Evolutionary conservation across 2,113 vertebrate genomes (phyloP), one percentile per base, ranked within the genome.

Genomic region (Otolemur garnettii): DNA sequence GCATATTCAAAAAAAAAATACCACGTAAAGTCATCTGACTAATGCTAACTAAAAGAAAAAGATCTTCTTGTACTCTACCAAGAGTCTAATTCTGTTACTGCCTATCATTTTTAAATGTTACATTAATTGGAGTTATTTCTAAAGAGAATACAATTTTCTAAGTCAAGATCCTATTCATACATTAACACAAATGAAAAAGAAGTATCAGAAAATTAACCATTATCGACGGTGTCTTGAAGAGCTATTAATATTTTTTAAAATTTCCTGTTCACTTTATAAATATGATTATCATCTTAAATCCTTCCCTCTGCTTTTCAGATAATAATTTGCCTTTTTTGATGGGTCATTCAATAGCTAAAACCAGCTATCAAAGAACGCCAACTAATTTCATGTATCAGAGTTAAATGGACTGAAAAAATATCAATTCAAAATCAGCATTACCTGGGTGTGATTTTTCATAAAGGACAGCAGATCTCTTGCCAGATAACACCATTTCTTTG

Each of bases 401-500:
- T 94, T 93, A 96, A 69, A 95, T 22, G 91, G 62, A 74, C 77
- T 79, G 83, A 85, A 94, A 97, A 53, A 82, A 93, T 64, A 94
- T 53, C 24, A 92, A 21, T 30, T 91, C 62, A 87, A 53, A 98
- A 96, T 94, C 97, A 55, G 0, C 87, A 97, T 98, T 98, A 99
- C 98, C 98, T 99, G 97, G 83, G 66, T 97, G 93, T 97, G 98
- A 97, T 96, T 98, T 98, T 97, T 99, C 98, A 98, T 98, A 84
- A 98, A 97, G 98, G 96, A 98, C 66, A 97, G 96, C 86, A 98
- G 97, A 97, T 97, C 98, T 98, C 98, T 95, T 97, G 98, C 98
- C 98, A 98, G 96, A 78, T 94, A 91, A 97, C 98, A 99, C 97
- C 98, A 98, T 98, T 97, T 98, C 98, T 98, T 98, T 98, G 4